phyloP scores from a whole-genome alignment of 2,888 invertebrate genomes.

The Tuta absoluta region DNA sequence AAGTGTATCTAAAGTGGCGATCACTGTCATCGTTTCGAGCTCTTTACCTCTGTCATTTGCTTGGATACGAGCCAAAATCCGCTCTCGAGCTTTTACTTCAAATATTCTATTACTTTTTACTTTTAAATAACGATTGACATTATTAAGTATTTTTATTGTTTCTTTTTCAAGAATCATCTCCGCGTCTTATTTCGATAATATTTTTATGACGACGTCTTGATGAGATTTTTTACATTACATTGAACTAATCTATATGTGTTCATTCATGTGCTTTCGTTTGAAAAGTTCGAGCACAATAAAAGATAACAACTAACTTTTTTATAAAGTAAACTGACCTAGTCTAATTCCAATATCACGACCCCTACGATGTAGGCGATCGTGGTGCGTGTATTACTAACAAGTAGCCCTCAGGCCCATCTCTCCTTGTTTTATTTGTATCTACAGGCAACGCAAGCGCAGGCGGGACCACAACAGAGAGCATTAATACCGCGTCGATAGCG shows the following conservation, averaged over 20 bases:
- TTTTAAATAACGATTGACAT: neutral
- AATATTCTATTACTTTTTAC: neutral
- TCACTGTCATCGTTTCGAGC: conserved; percentile 20
- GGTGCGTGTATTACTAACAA: conserved; percentile 2
- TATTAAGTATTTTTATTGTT: neutral
- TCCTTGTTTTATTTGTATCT: conserved; percentile 23
- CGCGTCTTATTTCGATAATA: neutral
- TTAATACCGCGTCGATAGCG: conserved; percentile 48
- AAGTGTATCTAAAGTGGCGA: neutral
- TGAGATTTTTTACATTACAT: neutral
- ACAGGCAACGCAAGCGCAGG: conserved; percentile 44
- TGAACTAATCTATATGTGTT: too few relatives aligned
- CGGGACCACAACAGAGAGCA: conserved; percentile 46
- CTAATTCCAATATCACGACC: neutral
- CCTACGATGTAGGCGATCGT: neutral
- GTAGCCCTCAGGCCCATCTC: neutral
- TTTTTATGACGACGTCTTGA: too few relatives aligned
- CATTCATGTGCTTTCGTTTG: too few relatives aligned
- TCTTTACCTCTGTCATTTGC: conserved; percentile 22
- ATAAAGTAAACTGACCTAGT: neutral
- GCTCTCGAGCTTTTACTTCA: neutral
- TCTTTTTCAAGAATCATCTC: neutral
- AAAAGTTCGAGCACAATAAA: too few relatives aligned
- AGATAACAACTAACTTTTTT: too few relatives aligned
- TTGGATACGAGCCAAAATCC: conserved; percentile 25